A percentile compares a stretch with the other conserved stretches of the same genome.
Conservation (phyloP, 2,113 vertebrate species). For the Podarcis muralis region DNA sequence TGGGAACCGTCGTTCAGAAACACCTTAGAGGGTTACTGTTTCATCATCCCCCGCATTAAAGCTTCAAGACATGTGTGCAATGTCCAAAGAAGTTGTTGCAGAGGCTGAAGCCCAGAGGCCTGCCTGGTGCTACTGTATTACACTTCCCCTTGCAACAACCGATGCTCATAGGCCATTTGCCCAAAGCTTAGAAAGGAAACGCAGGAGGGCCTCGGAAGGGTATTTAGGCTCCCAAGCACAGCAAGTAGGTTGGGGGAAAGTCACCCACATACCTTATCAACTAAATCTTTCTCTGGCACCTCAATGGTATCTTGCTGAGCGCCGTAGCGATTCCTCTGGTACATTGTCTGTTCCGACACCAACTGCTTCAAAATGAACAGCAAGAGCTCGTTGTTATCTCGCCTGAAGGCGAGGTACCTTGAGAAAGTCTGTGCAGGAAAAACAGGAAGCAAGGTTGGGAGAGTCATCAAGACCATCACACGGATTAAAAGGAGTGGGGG, state of each 20-base stretch:
- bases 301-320: constrained; percentile 91
- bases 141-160: background rate
- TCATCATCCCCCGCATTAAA: background rate
- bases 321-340: constrained; percentile 94
- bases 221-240: background rate
- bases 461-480: rapidly evolving
- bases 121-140: background rate
- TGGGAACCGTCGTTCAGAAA: too few relatives aligned
- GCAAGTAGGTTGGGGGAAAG: background rate
- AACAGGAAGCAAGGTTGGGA: constrained; percentile 2
- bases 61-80: background rate
- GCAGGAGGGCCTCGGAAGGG: too few relatives aligned
- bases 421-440: constrained; percentile 85
- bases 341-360: constrained; percentile 90
- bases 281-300: constrained; percentile 90
- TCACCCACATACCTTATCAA: constrained; percentile 84
- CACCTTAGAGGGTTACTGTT: too few relatives aligned
- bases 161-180: background rate
- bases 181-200: background rate
- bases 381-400: constrained; percentile 96
- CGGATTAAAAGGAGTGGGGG: rapidly evolving
- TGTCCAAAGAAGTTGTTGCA: background rate
- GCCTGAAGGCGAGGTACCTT: constrained; percentile 91
- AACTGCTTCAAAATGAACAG: constrained; percentile 97
- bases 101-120: too few relatives aligned